Conservation (phyloP, 2,888 invertebrate genomes). For the Orchesellides sinensis region DNA sequence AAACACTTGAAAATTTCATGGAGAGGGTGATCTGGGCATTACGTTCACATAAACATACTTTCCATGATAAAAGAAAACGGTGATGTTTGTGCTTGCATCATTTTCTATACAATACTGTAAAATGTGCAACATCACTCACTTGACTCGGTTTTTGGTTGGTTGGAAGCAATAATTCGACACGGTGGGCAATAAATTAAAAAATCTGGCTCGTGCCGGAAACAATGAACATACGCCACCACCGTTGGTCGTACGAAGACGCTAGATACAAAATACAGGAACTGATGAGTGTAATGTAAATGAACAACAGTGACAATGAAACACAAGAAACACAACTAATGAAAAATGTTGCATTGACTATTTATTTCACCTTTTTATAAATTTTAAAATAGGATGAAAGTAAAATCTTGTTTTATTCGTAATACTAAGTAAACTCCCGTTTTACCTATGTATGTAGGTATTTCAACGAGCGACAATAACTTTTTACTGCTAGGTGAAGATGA, state of each 20-base stretch:
- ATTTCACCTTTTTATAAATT: too few relatives aligned
- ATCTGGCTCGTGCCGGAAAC: conserved; percentile 72
- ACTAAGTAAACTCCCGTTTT: too few relatives aligned
- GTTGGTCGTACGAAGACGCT: conserved; percentile 20
- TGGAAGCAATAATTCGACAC: conserved; percentile 72
- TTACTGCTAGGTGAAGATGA: too few relatives aligned
- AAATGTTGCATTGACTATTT: too few relatives aligned
- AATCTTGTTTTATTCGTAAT: too few relatives aligned
- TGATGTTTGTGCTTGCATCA: conserved; percentile 22
- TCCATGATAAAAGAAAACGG: conserved; percentile 31
- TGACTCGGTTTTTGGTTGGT: conserved; percentile 45
- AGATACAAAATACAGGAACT: background rate
- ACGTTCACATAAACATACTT: conserved; percentile 46
- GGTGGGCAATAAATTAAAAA: conserved; percentile 73
- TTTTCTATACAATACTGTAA: conserved; percentile 13
- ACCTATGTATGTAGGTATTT: too few relatives aligned
- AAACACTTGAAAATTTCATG: conserved; percentile 55
- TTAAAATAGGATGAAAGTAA: too few relatives aligned
- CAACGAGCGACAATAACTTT: too few relatives aligned
- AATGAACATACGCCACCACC: conserved; percentile 69
- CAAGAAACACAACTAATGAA: too few relatives aligned
- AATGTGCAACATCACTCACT: conserved; percentile 70
- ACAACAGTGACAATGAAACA: too few relatives aligned
- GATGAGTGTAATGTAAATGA: background rate
- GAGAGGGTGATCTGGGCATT: background rate